Evolutionary conservation across 2,113 vertebrate genomes (phyloP), one percentile per base, ranked within the genome.

Genomic region (Dicaeum eximium): DNA sequence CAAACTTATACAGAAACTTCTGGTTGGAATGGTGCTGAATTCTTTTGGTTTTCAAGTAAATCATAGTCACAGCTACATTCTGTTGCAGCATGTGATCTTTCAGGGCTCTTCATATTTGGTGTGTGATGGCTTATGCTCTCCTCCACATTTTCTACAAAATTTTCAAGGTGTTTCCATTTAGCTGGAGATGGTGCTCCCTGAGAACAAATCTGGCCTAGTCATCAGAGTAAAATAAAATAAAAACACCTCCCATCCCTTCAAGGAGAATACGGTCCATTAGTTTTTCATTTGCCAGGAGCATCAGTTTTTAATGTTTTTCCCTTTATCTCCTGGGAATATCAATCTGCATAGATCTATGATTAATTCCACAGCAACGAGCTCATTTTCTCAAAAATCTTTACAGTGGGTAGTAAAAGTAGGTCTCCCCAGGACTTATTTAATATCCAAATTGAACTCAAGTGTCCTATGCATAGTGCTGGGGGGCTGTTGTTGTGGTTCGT

Each of bases 271-370:
- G 13, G 53, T 86, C 88, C 92, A 92, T 94, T 95, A 91, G 90
- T 69, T 96, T 96, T 94, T 92, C 77, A 86, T 96, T 96, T 95
- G 73, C 83, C 50, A 75, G 80, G 50, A 94, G 73, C 86, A 91
- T 92, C 61, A 35, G n/a, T 33, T 93, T 95, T 89, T 89, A 94
- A 81, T 93, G 70, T 89, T 92, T 86, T 88, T 40, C 30, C 22
- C 64, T 93, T 56, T 93, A 30, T 93, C 72, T 96, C 80, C 54
- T 71, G 88, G 80, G 92, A 92, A 65, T 94, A 89, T 89, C 72
- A 92, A 12, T 95, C 86, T 97, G 77, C 80, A 58, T 87, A 93
- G 82, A 69, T 90, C 65, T 93, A 56, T 87, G 87, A 81, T 81
- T 94, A 95, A 96, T 94, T 93, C 83, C 40, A 45, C 57, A 89